Evolutionary conservation across 2,888 invertebrate genomes (phyloP).

Genomic region (Gari tellinella): DNA sequence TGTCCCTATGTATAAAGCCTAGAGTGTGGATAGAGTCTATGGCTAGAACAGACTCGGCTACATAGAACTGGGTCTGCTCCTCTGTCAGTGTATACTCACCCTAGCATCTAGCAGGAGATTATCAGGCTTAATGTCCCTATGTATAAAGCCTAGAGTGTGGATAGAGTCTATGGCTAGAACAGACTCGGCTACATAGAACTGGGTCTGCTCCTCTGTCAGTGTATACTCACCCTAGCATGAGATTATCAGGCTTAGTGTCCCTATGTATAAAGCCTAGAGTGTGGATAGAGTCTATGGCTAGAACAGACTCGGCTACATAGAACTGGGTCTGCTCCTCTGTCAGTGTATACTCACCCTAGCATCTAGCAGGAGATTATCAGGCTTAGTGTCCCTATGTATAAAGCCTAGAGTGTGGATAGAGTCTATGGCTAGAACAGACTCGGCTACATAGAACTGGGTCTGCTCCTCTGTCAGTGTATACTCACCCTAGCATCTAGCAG

Average conservation of each 20-base stretch:
- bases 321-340: slow-evolving; percentile 99
- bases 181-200: slow-evolving; percentile 99
- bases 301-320: slow-evolving; percentile 98
- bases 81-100: slow-evolving; percentile 90
- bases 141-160: slow-evolving; percentile 98
- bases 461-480: slow-evolving; percentile 96
- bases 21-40: slow-evolving; percentile 99
- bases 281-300: slow-evolving; percentile 99
- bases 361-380: slow-evolving; percentile 98
- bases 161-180: slow-evolving; percentile 99
- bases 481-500: slow-evolving; percentile 94
- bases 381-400: slow-evolving; percentile 99
- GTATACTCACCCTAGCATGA: slow-evolving; percentile 91
- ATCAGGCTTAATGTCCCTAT: slow-evolving; percentile 99
- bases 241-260: slow-evolving; percentile 99
- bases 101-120: slow-evolving; percentile 98
- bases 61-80: slow-evolving; percentile 99
- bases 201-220: slow-evolving; percentile 99
- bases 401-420: slow-evolving; percentile 99
- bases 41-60: slow-evolving; percentile 98
- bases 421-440: slow-evolving; percentile 99
- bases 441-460: slow-evolving; percentile 99
- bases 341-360: slow-evolving; percentile 90
- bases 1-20: slow-evolving; percentile 98
- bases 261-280: slow-evolving; percentile 98